A percentile compares a stretch with the other conserved stretches of the same genome.
phyloP scores from a whole-genome alignment of 2,797 vertebrate species.

The Oreochromis mossambicus region DNA sequence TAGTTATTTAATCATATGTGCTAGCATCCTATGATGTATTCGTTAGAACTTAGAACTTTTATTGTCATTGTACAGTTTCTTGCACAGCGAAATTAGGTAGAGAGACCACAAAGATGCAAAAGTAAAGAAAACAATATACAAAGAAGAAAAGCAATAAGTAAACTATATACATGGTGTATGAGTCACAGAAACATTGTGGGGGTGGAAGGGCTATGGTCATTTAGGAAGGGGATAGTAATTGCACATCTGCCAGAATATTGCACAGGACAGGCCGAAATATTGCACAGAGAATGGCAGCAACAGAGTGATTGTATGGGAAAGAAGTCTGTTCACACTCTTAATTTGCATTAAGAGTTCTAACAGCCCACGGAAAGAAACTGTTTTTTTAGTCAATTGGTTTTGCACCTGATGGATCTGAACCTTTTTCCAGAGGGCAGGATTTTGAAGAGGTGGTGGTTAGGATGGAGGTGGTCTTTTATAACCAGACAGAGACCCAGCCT shows the following conservation, averaged over 20 bases:
- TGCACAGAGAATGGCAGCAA: background rate
- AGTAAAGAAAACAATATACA: background rate
- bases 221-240: background rate
- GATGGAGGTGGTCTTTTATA: background rate
- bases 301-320: accelerated
- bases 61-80: background rate
- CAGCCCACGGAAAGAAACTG: background rate
- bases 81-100: accelerated
- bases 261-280: background rate
- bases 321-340: background rate
- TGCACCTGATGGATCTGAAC: background rate
- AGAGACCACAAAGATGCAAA: background rate
- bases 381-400: background rate
- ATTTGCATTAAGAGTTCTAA: background rate
- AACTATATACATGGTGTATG: background rate
- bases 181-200: background rate
- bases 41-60: accelerated
- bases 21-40: background rate
- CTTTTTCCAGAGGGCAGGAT: background rate
- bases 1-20: background rate
- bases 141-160: background rate
- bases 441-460: background rate
- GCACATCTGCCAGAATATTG: background rate
- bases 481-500: background rate
- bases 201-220: background rate